Base-by-base conservation (phyloP, 2,113 vertebrate genomes). In the Sciurus niger region DNA sequence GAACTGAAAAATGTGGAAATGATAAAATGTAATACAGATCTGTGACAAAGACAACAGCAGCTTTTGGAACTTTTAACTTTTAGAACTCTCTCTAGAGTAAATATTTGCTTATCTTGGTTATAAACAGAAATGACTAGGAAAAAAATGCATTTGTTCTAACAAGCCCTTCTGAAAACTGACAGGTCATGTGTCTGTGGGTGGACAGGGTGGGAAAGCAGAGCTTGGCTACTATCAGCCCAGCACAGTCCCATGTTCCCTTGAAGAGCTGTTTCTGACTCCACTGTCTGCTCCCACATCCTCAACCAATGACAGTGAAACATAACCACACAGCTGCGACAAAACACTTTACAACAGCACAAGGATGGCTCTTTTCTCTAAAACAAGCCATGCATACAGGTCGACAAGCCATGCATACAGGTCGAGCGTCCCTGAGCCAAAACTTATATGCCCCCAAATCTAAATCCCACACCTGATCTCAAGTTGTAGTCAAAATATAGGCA, bases 311-410 rank as follows among this genome's bases (percentile, higher is more conserved):
- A 30, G 70, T 48, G 40, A 89, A n/a, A 4, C 17, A 34, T 0
- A 40, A 32, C 77, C 78, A 4, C 3, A 4, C 0, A 25, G 18
- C 79, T 14, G 2, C 1, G 1, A 48, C 40, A 55, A 48, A 46
- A 74, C 43, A 70, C 32, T 13, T 17, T 1, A 17, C 11, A 70
- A 30, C 51, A 83, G 68, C 46, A 51, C 0, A 2, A 32, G 89
- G 30, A 14, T 3, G 6, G 60, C 34, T 2, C 24, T 25, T 13
- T 22, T 20, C 30, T 32, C 8, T 20, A 30, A 32, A 25, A 48
- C 1, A 53, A 46, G 28, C 5, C 40, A 1, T 2, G 1, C 7
- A 8, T 20, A 30, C 70, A 67, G 43, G 34, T 17, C 22, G 18
- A 40, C 1, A 53, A 46, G 28, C 5, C 40, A 1, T 2, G 1